Base-by-base conservation (phyloP, 2,888 invertebrate genomes). In the Agrochola lychnidis region DNA sequence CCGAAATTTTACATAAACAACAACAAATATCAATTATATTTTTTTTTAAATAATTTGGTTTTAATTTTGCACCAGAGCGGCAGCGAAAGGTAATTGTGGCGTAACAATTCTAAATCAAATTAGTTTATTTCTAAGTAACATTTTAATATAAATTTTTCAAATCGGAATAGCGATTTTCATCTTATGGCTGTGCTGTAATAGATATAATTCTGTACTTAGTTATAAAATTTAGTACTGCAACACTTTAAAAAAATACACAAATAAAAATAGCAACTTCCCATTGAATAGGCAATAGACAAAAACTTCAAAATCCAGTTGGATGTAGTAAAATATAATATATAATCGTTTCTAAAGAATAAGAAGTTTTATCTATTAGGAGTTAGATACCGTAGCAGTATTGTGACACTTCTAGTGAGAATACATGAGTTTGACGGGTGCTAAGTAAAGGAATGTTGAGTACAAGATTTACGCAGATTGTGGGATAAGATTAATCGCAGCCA, bases 161-260 rank as follows among this genome's bases (percentile, higher is more conserved):
- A 63, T 61, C 36, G 36, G 51, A 25, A 10, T 9, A 22, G 4
- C 48, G 25, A 12, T 36, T 68, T 10, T 83, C 79, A 83, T 81
- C 81, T 2, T 4, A 56, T 64, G 81, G 81, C 83, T 81, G 81
- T 81, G 80, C 51, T 45, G 30, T 7, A 42, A 36, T 53, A 74
- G n/a, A 19, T 19, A 40, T 19, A 30, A 40, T 40, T n/a, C 0
- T 61, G 22, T 40, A 56, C 9, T 74, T 16, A 30, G 14, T 61
- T 81, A n/a, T 40, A 30, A 61, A n/a, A 61, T 10, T 22, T 12
- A 45, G 53, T 45, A 66, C 9, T 4, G 0, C 22, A 22, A n/a
- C 7, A 16, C 7, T 19, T 19, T 19, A 19, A 53, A 6, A 59
- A 14, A 22, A 30, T 9, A 7, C 2, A 16, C 19, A 36, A 19